A percentile compares a stretch with the other conserved stretches of the same genome.
Conservation (phyloP, 2,888 invertebrate genomes). For the Cosmopolites sordidus region DNA sequence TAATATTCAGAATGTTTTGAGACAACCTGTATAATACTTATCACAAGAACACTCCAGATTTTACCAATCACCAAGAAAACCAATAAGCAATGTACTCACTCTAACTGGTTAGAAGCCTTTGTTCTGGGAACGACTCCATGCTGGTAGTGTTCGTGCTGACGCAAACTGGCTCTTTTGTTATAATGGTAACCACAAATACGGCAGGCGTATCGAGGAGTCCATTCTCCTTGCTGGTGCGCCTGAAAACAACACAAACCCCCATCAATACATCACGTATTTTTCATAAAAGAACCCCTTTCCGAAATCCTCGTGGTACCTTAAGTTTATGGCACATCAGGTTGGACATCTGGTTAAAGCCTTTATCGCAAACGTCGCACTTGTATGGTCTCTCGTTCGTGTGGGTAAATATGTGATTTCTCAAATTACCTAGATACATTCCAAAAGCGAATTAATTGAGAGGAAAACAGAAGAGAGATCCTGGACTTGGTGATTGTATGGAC, state of each 20-base stretch:
- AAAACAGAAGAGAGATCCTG: too few species aligned
- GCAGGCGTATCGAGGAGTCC: constrained; percentile 54
- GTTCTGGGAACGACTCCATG: constrained; percentile 45
- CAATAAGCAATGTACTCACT: too few species aligned
- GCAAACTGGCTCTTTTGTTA: constrained; percentile 51
- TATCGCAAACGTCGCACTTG: constrained; percentile 67
- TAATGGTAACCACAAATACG: constrained; percentile 55
- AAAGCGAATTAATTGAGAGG: too few species aligned
- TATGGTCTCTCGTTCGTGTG: constrained; percentile 76
- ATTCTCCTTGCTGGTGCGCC: constrained; percentile 52
- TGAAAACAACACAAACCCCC: constrained; percentile 21
- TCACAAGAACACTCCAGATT: too few species aligned
- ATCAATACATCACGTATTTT: neutral
- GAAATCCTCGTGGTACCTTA: constrained; percentile 51
- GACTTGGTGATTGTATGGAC: too few species aligned
- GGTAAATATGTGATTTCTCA: constrained; percentile 72
- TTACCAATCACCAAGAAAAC: too few species aligned
- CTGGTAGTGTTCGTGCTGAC: constrained; percentile 56
- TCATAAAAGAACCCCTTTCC: neutral
- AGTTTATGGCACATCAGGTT: constrained; percentile 75
- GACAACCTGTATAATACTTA: too few species aligned
- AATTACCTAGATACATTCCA: constrained; percentile 54
- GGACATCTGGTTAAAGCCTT: constrained; percentile 78
- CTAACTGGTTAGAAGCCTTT: neutral
- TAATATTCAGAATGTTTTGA: too few species aligned